phyloP scores from a whole-genome alignment of 37 sponge, comb jelly and placozoan genomes.

The Halichondria panicea region DNA sequence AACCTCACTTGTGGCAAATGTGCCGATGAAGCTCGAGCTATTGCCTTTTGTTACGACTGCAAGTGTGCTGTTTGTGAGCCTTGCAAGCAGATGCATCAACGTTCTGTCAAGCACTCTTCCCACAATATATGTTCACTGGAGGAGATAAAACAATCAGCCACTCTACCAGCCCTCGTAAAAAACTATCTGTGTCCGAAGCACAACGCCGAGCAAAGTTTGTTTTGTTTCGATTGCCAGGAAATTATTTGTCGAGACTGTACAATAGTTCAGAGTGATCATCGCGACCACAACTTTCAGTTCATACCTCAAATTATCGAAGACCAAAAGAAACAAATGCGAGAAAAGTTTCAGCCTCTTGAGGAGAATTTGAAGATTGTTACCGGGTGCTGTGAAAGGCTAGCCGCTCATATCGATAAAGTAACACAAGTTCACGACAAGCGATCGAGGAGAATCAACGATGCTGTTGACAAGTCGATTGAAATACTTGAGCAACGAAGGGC shows the following conservation, averaged over 20 bases:
- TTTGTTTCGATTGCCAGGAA: constrained; percentile 31
- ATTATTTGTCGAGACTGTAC: constrained; percentile 57
- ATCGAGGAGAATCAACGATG: neutral
- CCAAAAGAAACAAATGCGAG: constrained; percentile 11
- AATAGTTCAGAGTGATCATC: constrained; percentile 32
- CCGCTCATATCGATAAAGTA: neutral
- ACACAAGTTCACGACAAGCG: constrained; percentile 2
- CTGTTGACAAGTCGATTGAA: neutral
- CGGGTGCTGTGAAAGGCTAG: neutral
- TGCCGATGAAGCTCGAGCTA: constrained; percentile 9
- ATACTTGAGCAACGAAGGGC: constrained; percentile 1
- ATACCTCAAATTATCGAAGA: constrained; percentile 16
- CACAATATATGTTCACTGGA: constrained; percentile 28
- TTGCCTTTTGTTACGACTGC: constrained; percentile 46
- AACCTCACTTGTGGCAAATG: constrained; percentile 39
- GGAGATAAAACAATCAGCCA: constrained; percentile 15
- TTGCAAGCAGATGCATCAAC: constrained; percentile 34
- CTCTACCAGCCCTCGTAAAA: neutral
- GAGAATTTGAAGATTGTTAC: neutral
- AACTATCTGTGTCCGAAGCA: neutral
- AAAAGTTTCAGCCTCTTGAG: constrained; percentile 1
- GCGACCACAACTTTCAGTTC: constrained; percentile 35
- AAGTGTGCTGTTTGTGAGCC: constrained; percentile 29
- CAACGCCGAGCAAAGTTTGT: neutral
- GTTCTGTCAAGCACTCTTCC: neutral